Base-by-base conservation (phyloP, 1,140 invertebrate species). In the Drosophila kohkoa region DNA sequence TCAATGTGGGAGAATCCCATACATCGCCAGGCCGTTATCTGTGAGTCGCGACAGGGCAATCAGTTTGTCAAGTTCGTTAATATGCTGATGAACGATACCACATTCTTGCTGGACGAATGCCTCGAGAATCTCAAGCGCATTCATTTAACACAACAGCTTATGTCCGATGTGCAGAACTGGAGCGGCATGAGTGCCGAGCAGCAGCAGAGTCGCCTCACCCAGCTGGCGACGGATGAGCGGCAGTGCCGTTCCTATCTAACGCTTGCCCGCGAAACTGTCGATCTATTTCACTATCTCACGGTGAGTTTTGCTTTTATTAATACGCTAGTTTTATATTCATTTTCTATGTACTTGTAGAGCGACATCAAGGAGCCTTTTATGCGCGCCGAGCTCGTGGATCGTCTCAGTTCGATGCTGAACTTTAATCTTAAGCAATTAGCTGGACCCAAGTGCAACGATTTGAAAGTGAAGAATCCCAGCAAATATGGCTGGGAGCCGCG, bases 21-120 rank as follows among this genome's bases (percentile, higher is more conserved):
- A 55, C 94, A 94, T 77, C 93, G 95, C 46, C 93, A 95, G 82
- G 95, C 96, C 2, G 95, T 97, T n/a, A 94, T 97, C 43, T 96
- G 96, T 78, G 97, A 97, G 91, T 97, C 96, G 20, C 95, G 95
- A 77, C 96, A 95, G 59, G 97, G 97, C 7, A 97, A 97, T 77
- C 97, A 99, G 92, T 99, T 99, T 93, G 97, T 99, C 3, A 98
- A 98, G 80, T 99, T 99, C 92, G 96, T 99, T 30, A 99, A 99
- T 92, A 99, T 99, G 98, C 93, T 99, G 49, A 99, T 99, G 97
- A 99, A 99, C 92, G 99, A 99, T 92, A 99, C 98, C 6, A 99
- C 98, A 35, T 99, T 99, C 93, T 94, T 99, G 41, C 93, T 99
- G 48, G 99, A 99, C 91, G 99, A 99, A 93, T 99, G 98, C 92